These are phyloP conservation scores for Scarus forsteni DNA, from an alignment of 2,797 vertebrate genomes.

Conservation along the genomic window DNA sequence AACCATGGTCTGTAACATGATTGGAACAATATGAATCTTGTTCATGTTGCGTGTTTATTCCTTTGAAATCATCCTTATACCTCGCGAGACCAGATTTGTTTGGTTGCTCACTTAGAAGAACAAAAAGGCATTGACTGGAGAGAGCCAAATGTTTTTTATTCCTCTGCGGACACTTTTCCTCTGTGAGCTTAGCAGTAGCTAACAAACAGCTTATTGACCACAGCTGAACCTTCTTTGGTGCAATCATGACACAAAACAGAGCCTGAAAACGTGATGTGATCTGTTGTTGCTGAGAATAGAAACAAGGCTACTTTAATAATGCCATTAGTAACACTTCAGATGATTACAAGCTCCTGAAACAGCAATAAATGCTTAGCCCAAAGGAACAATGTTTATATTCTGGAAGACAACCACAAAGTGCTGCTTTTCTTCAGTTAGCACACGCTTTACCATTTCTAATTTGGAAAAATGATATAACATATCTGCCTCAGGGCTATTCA, in stretches of 20 bases:
- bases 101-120: slow-evolving; percentile 35
- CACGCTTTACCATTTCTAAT: background rate
- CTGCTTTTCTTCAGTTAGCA: slow-evolving; percentile 6
- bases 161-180: slow-evolving; percentile 13
- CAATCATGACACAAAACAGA: slow-evolving; percentile 38
- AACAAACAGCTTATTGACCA: slow-evolving; percentile 37
- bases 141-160: slow-evolving; percentile 37
- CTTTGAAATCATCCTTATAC: slow-evolving; percentile 33
- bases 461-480: background rate
- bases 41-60: background rate
- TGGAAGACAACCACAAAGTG: background rate
- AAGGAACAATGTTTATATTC: slow-evolving; percentile 1
- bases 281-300: slow-evolving; percentile 18
- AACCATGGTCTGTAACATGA: slow-evolving; percentile 28
- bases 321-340: slow-evolving; percentile 32
- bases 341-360: slow-evolving; percentile 18
- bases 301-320: slow-evolving; percentile 42
- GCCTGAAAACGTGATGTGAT: slow-evolving; percentile 32
- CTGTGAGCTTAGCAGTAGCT: slow-evolving; percentile 13
- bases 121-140: slow-evolving; percentile 25
- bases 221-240: slow-evolving; percentile 18
- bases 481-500: slow-evolving; percentile 6
- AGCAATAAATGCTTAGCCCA: slow-evolving; percentile 10
- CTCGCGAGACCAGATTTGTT: slow-evolving; percentile 33
- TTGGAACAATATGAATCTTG: slow-evolving; percentile 40